A percentile compares a stretch with the other conserved stretches of the same genome.
These are phyloP conservation scores for Glaucomys volans DNA, from an alignment of 2,113 vertebrate genomes.

Conservation along the genomic window DNA sequence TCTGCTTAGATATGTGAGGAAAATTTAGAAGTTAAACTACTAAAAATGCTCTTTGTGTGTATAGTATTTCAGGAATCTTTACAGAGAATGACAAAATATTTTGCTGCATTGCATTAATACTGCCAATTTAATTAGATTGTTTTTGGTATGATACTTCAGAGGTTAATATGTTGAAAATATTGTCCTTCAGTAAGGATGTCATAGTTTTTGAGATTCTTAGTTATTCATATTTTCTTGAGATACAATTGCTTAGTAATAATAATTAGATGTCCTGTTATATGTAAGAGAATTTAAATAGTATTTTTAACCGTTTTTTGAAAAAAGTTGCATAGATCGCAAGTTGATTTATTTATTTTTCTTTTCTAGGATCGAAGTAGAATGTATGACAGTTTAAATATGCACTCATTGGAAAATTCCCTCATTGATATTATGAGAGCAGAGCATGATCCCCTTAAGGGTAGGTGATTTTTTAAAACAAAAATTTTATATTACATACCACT, in stretches of 20 bases:
- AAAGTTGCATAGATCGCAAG: not conserved
- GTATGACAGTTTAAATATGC: constrained; percentile 99
- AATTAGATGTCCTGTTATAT: constrained; percentile 39
- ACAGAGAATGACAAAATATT: constrained; percentile 46
- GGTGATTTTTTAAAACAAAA: constrained; percentile 79
- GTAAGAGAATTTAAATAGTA: constrained; percentile 16
- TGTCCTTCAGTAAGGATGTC: constrained; percentile 67
- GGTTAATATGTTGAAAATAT: constrained; percentile 45
- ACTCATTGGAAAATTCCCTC: constrained; percentile 98
- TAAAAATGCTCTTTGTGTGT: constrained; percentile 48
- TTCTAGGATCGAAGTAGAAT: constrained; percentile 94
- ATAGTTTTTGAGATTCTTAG: not conserved
- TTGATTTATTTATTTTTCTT: constrained; percentile 83
- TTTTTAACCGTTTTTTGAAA: constrained; percentile 17
- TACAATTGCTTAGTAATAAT: constrained; percentile 45
- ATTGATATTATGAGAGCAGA: constrained; percentile 99
- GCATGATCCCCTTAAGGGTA: constrained; percentile 98
- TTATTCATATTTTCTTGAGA: constrained; percentile 32
- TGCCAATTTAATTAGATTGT: constrained; percentile 18
- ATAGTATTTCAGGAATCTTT: constrained; percentile 43
- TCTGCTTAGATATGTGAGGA: constrained; percentile 25
- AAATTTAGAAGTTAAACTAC: constrained; percentile 46
- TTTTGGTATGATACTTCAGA: constrained; percentile 45
- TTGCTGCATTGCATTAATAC: constrained; percentile 22
- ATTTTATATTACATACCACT: constrained; percentile 61